Evolutionary conservation across 1,140 invertebrate genomes (phyloP), one percentile per base, ranked within the genome.

Genomic region (Lordiphosa collinella): DNA sequence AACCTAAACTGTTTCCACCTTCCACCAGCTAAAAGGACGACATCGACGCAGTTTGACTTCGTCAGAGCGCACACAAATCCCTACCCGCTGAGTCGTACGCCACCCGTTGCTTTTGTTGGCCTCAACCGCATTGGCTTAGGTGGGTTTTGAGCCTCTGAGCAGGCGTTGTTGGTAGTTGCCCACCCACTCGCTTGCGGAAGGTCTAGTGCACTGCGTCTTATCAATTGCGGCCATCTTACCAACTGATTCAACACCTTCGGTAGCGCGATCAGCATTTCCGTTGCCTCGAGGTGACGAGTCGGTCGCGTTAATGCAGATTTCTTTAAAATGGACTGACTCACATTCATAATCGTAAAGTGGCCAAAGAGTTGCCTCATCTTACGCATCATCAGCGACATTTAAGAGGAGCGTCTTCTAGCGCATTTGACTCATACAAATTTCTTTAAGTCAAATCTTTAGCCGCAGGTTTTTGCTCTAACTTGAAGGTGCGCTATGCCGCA

Each of bases 1-100:
- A 78, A 84, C 70, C 78, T 84, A 84, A 84, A 84, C 78, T 85
- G 78, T 84, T 78, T 84, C 78, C 79, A 78, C 78, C 78, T 82
- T 65, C 68, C 59, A 25, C 36, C 13, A 54, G 48, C 16, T 36
- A 44, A 44, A 69, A 73, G 54, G 56, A 78, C 74, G 67, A 79
- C 51, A 62, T 50, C 74, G 47, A 66, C 75, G 69, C 75, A 79
- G 75, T 79, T 60, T 59, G 75, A 79, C 69, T 76, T 76, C 73
- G 40, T 32, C 46, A 40, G 12, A 14, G 16, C 46, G 14, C 18
- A 18, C 36, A 35, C 32, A 48, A 16, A n/a, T 14, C 35, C 58
- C 52, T 48, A 48, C 55, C 72, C 63, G 79, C 68, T 82, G 76
- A 75, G 76, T 84, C 76, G 61, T 71, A 61, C 53, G 61, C 70